Evolutionary conservation across 2,797 vertebrate species (phyloP), one percentile per base, ranked within the genome.

Genomic region (Gymnodraco acuticeps): DNA sequence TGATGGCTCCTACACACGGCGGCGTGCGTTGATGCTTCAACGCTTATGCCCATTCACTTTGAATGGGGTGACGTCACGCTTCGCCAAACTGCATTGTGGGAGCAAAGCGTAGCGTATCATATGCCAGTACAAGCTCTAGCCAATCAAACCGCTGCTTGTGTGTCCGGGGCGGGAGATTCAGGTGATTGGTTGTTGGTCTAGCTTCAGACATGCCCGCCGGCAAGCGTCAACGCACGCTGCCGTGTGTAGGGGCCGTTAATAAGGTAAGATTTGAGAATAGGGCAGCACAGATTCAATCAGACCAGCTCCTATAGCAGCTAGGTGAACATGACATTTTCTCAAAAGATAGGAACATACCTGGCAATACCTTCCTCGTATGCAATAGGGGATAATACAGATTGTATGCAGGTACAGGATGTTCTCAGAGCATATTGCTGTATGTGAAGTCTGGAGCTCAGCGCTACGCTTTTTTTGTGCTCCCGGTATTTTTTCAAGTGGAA

Each of bases 341-440:
- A 43, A 64, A 68, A 56, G 54, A 69, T 46, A 63, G 45, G 9
- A 58, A 64, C 47, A 67, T 50, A 41, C 33, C 52, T 70, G 48
- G 48, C 46, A 70, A 64, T 67, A 38, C 16, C 51, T 55, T 64
- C 1, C 48, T 42, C 45, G 31, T 64, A 55, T 66, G 66, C 47
- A 69, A 41, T 38, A 38, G 43, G 46, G 20, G 3, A 47, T 82
- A 60, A 82, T 73, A 66, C 64, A 58, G 50, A 60, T 65, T n/a
- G 47, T 15, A 61, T 66, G 47, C 47, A 55, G 66, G 81, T 54
- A 70, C 75, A 77, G 47, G 47, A 75, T 86, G 70, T 79, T 78
- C 75, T 81, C 50, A 15, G 61, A 31, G 60, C 41, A 69, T 69
- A 47, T 63, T 62, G 59, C 70, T 78, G 53, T 79, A 58, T 68